Evolutionary conservation across 1,140 invertebrate species (phyloP), one percentile per base, ranked within the genome.

Genomic region (Ips nitidus): DNA sequence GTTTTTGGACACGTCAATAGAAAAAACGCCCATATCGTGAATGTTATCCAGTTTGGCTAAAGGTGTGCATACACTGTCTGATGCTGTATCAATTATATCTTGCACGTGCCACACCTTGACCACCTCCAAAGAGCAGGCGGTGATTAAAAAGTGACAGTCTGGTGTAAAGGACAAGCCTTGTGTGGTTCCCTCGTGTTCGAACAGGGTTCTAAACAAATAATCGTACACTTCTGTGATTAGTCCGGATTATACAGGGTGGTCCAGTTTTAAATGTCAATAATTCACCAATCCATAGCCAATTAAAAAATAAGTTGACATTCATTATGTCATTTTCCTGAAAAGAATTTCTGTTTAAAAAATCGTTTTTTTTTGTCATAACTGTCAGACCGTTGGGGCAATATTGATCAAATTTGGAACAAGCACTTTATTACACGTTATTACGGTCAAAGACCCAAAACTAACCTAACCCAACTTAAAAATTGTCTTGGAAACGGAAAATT

Each of bases 11-110:
- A 92, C 88, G 73, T 91, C 89, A 72, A 87, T 85, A 53, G 84
- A 84, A 36, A 88, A 83, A 2, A 93, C 86, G 4, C 91, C 91
- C 61, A 93, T 80, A 78, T 93, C 91, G 77, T 93, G 91, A 71
- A 88, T 89, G 78, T 90, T 89, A 61, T 87, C 84, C 37, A 83
- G 73, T 5, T 84, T 81, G 50, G 80, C 80, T 40, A 81, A 74
- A 37, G 81, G 80, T 5, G 75, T 66, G 42, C 74, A 77, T 2
- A 77, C 56, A 1, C 79, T 73, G 22, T 82, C 80, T 56, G 79
- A 78, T 8, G 80, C 80, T 2, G 81, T 82, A 52, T 83, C 75
- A 52, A 81, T 79, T 2, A 83, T 71, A 56, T 84, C 82, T 73
- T 76, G 71, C 39, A 84, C 83, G 74, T 86, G 85, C 85, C 90